A percentile compares a stretch with the other conserved stretches of the same genome.
phyloP scores from a whole-genome alignment of 2,113 vertebrate species.

The Catharus minimus region DNA sequence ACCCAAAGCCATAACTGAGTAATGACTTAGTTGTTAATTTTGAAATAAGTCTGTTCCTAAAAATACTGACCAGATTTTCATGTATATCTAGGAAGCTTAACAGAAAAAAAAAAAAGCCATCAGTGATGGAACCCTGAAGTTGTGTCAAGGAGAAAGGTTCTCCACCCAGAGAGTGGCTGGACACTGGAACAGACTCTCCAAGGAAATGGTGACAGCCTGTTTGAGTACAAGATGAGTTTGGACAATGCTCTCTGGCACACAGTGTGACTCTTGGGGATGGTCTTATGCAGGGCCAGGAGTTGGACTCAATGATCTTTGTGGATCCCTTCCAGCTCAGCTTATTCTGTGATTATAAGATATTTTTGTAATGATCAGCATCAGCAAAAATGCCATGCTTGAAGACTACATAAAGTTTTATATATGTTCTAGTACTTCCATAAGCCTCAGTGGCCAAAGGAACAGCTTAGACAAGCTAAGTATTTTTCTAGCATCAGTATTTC shows the following conservation, averaged over 20 bases:
- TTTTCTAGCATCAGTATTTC: conserved; percentile 23
- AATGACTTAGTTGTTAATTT: not conserved
- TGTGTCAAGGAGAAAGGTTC: not conserved
- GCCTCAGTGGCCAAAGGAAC: conserved; percentile 42
- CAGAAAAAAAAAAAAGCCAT: not conserved
- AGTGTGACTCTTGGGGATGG: not conserved
- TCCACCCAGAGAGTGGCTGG: not conserved
- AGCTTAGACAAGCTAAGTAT: not conserved
- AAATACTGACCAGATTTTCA: not conserved
- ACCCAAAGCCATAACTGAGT: not conserved
- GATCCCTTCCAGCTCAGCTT: not conserved
- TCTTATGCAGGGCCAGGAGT: not conserved
- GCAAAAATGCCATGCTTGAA: not conserved
- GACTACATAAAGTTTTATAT: not conserved
- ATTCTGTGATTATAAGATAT: not conserved
- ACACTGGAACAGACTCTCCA: not conserved
- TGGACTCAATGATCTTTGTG: not conserved
- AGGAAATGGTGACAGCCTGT: not conserved
- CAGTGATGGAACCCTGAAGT: not conserved
- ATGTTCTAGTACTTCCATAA: not conserved
- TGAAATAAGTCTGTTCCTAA: not conserved
- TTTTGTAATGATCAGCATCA: not conserved
- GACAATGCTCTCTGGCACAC: not conserved
- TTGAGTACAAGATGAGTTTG: not conserved
- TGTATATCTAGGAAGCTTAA: not conserved